phyloP scores from a whole-genome alignment of 2,888 invertebrate genomes.

The Magallana nippona region DNA sequence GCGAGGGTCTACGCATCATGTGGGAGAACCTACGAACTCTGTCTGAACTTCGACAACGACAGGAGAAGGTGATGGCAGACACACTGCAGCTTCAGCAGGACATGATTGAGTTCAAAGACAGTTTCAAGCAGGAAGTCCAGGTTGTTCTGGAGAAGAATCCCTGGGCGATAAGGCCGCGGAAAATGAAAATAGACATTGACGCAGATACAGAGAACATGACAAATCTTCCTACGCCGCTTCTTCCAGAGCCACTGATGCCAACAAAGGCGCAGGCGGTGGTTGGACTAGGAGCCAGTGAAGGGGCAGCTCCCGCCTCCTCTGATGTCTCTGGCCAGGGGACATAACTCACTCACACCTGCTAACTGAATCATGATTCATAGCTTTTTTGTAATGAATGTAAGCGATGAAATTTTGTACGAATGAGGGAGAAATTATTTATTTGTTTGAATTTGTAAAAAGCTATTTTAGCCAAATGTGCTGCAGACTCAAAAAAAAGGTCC shows the following conservation, averaged over 20 bases:
- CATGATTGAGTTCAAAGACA: slow-evolving; percentile 88
- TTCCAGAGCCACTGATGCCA: slow-evolving; percentile 73
- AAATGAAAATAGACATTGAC: slow-evolving; percentile 84
- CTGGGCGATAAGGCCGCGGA: slow-evolving; percentile 74
- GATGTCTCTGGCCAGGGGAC: background rate
- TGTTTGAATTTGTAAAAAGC: too few species aligned
- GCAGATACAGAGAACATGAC: slow-evolving; percentile 82
- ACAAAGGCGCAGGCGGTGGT: background rate
- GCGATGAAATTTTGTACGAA: background rate
- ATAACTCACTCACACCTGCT: background rate
- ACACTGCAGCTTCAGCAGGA: slow-evolving; percentile 86
- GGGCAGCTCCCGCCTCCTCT: background rate
- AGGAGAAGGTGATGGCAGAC: slow-evolving; percentile 84
- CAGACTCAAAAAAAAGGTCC: too few species aligned
- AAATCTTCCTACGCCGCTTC: slow-evolving; percentile 82
- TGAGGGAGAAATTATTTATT: background rate
- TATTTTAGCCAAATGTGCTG: too few species aligned
- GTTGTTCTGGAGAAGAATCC: slow-evolving; percentile 88
- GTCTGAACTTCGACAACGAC: slow-evolving; percentile 85
- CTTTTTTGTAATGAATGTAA: too few species aligned
- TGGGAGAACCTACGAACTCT: slow-evolving; percentile 88
- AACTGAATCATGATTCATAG: background rate
- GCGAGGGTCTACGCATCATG: slow-evolving; percentile 88
- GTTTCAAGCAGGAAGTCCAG: slow-evolving; percentile 87
- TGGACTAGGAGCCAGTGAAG: background rate